Conservation (phyloP, 2,113 vertebrate species). For the Gobius niger region DNA sequence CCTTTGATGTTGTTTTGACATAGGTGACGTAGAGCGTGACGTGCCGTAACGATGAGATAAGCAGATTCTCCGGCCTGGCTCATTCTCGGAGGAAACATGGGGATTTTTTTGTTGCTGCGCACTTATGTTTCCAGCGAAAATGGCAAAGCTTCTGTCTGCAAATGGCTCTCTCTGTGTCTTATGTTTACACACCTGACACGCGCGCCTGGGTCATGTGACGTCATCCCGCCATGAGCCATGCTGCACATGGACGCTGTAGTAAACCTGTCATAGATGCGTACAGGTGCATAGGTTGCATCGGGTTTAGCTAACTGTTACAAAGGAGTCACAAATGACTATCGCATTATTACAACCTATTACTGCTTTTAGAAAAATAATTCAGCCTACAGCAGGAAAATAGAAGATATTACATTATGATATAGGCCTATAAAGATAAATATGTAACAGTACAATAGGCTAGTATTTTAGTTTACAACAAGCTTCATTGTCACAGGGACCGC, state of each 20-base stretch:
- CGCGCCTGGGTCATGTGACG: slow-evolving; percentile 2
- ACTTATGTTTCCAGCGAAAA: slow-evolving; percentile 37
- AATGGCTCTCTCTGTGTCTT: not conserved
- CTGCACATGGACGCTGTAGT: not conserved
- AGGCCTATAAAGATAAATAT: no score
- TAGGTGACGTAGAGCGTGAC: slow-evolving; percentile 66
- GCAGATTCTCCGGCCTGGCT: slow-evolving; percentile 27
- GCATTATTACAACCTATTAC: no score
- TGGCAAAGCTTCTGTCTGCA: not conserved
- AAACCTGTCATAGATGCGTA: not conserved
- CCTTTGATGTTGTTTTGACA: slow-evolving; percentile 65
- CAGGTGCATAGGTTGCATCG: not conserved
- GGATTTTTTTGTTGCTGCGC: slow-evolving; percentile 34
- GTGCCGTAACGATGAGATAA: slow-evolving; percentile 54
- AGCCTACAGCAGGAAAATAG: no score
- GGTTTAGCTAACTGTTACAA: not conserved
- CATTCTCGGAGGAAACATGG: slow-evolving; percentile 12
- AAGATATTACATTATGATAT: no score
- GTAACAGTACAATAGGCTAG: no score
- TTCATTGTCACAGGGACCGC: no score
- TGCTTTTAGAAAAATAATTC: no score
- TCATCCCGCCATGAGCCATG: not conserved
- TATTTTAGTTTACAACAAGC: no score
- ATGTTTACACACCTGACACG: slow-evolving; percentile 37
- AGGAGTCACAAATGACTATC: no score